Base-by-base conservation (phyloP, 2,797 vertebrate genomes). In the Sebastes diploproa region DNA sequence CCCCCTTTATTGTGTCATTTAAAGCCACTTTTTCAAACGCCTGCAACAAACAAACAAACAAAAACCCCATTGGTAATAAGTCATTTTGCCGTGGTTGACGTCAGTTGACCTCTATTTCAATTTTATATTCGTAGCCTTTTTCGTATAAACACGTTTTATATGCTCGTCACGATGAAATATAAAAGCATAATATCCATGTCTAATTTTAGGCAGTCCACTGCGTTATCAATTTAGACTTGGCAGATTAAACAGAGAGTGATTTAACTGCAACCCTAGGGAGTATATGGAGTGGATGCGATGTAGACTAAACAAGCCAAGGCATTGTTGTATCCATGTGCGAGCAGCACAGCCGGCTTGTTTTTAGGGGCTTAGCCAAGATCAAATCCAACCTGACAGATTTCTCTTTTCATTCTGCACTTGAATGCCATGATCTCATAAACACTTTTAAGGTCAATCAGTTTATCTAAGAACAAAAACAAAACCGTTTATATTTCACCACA, bases 191-290 rank as follows among this genome's bases (percentile, higher is more conserved):
- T 54, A 62, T 65, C n/a, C 54, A 7, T 27, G 25, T 64, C 42
- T 79, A 69, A 59, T 74, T 77, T 63, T 65, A 77, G 71, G 27
- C 23, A 25, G 29, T 34, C 58, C 25, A 46, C 58, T 72, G 59
- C 8, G 6, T 67, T 72, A 54, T 68, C 34, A 73, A 25, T 80
- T 75, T 61, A 62, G 22, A 70, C 36, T 81, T 75, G 27, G 64
- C 34, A 75, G 25, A 38, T 29, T 61, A 60, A 75, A 55, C 58
- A 34, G 3, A 64, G 5, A 59, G 42, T 23, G 56, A 71, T 68
- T 75, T 69, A 74, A 62, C 18, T 60, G 71, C 20, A 32, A 76
- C 72, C 58, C 32, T 16, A 54, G 30, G 32, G 58, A 72, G 69
- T 25, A 52, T 32, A 27, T n/a, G 25, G 16, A 68, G 38, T 67